Base-by-base conservation (phyloP, 2,113 vertebrate species). In the Seriola dumerili region DNA sequence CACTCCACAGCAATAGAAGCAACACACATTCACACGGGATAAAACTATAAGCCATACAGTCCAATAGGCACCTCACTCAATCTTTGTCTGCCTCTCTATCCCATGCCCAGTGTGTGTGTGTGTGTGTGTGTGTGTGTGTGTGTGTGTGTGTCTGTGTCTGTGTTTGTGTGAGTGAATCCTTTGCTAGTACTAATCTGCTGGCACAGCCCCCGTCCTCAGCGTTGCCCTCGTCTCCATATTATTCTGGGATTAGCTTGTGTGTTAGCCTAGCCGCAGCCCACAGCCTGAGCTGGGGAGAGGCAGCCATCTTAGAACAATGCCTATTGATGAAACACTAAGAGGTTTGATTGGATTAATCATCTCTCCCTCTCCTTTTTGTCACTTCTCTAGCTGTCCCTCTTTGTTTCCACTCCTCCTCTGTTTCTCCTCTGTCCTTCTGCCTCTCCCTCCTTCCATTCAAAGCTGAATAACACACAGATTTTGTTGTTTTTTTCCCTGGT, bases 241-340 rank as follows among this genome's bases (percentile, higher is more conserved):
- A 92, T 93, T 92, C 87, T 82, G 84, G 89, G 89, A 93, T 94
- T 94, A 94, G 89, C 91, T 89, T 0, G 71, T 44, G 77, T 74
- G 86, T 90, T 94, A 92, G 93, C 91, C 88, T 90, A 91, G 89
- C 91, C 9, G 21, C 78, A 88, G 89, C 83, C 88, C 85, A 88
- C 88, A 90, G 83, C 84, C 80, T n/a, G 72, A 85, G 84, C 86
- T 67, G 73, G 69, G 78, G 75, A 90, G 86, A 89, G 87, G 92
- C 91, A 86, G 92, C 94, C 91, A 94, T 94, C 78, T 93, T 93
- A 88, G 87, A 93, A 94, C 93, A 94, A 94, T 94, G 90, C 58
- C 89, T 91, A 90, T 89, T 93, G 93, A 93, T 91, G 88, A 89
- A 86, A 90, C 78, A 80, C 87, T 91, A 90, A 92, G 92, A 93